phyloP scores from a whole-genome alignment of 92 coral and sea anemone species.

The Actinostola sp. region DNA sequence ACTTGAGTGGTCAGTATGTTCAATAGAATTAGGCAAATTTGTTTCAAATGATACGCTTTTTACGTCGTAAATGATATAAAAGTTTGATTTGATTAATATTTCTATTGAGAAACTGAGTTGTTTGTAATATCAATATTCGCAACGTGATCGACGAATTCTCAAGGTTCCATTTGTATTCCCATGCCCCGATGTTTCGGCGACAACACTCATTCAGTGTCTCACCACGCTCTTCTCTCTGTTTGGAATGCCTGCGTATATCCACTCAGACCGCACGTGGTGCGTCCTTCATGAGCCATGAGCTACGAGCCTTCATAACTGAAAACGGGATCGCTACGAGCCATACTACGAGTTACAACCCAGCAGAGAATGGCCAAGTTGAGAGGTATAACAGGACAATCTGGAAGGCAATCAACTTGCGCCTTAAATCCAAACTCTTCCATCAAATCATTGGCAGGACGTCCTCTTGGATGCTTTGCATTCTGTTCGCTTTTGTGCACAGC shows the following conservation, averaged over 20 bases:
- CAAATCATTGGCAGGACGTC: conserved; percentile 57
- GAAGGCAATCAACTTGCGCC: conserved; percentile 48
- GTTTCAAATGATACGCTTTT: no score
- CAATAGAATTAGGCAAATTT: no score
- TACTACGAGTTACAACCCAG: conserved; percentile 59
- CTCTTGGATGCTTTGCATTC: conserved; percentile 66
- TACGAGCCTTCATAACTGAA: conserved; percentile 22
- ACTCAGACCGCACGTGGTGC: conserved; percentile 35
- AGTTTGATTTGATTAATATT: no score
- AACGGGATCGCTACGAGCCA: conserved; percentile 53
- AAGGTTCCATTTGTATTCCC: conserved; percentile 48
- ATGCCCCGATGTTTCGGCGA: conserved; percentile 12
- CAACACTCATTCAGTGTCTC: conserved; percentile 15
- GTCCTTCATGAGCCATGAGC: conserved; percentile 46
- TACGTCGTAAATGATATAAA: no score
- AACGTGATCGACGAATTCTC: conserved; percentile 27
- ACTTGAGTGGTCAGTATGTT: no score
- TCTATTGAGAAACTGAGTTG: no score
- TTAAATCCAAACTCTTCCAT: conserved; percentile 61
- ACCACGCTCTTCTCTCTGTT: conserved; percentile 43
- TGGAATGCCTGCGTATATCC: conserved; percentile 52
- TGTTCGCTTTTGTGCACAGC: conserved; percentile 67
- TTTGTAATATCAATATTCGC: no score
- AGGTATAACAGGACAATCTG: conserved; percentile 55
- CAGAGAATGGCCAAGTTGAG: conserved; percentile 64